Conservation (phyloP, 2,113 vertebrate genomes). For the Solenodon paradoxus region DNA sequence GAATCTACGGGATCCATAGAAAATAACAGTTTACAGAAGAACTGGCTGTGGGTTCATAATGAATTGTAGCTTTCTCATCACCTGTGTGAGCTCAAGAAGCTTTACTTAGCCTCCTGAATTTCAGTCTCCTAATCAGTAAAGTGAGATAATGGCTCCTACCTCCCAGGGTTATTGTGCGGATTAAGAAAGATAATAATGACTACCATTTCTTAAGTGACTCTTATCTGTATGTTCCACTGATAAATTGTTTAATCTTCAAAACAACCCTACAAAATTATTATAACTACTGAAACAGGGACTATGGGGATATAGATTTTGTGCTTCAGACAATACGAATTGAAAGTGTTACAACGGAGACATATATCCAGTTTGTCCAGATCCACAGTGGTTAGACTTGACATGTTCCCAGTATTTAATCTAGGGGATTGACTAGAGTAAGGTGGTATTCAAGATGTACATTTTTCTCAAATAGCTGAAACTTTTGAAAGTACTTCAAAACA, state of each 20-base stretch:
- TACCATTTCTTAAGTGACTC: background rate
- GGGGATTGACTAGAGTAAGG: background rate
- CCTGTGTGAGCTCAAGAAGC: background rate
- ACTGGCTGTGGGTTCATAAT: background rate
- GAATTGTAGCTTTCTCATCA: background rate
- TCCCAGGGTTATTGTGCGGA: background rate
- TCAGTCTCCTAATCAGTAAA: background rate
- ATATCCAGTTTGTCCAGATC: background rate
- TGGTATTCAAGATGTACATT: background rate
- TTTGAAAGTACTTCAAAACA: background rate
- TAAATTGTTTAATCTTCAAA: background rate
- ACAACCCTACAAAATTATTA: background rate
- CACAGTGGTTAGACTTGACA: background rate
- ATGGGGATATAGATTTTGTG: background rate
- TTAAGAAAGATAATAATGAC: conserved; percentile 14
- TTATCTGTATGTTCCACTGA: background rate
- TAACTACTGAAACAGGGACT: background rate
- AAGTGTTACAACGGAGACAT: background rate
- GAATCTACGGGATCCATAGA: background rate
- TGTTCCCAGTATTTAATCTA: background rate
- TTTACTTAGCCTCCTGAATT: background rate
- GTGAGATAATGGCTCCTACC: background rate
- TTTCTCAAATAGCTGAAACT: background rate
- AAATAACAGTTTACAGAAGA: background rate
- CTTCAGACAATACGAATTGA: background rate